phyloP scores from a whole-genome alignment of 2,797 vertebrate species.

The Megalops cyprinoides region DNA sequence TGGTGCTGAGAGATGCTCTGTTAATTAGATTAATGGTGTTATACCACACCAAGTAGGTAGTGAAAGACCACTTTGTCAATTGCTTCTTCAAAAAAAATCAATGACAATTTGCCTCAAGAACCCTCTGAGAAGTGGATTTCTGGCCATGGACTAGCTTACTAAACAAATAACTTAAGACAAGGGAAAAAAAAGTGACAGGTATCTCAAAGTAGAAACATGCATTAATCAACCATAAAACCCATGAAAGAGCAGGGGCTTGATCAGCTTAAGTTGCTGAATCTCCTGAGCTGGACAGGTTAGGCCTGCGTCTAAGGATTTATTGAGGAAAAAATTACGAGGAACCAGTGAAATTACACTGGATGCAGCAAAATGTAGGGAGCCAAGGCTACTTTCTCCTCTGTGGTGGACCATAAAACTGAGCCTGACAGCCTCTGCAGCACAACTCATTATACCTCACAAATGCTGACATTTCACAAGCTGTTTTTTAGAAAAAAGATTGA shows the following conservation, averaged over 20 bases:
- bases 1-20: constrained; percentile 36
- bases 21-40: constrained; percentile 32
- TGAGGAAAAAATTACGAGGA: constrained; percentile 37
- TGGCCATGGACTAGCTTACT: constrained; percentile 51
- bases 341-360: neutral
- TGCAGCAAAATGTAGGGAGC: neutral
- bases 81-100: constrained; percentile 35
- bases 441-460: neutral
- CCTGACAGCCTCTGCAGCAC: neutral
- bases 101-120: constrained; percentile 36
- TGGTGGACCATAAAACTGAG: neutral
- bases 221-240: constrained; percentile 33
- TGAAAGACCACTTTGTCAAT: constrained; percentile 24
- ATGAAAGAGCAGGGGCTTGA: constrained; percentile 46
- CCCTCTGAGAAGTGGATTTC: constrained; percentile 27
- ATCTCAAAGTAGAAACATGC: neutral
- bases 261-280: constrained; percentile 54
- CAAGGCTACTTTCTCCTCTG: neutral
- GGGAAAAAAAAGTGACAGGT: neutral
- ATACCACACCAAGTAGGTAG: constrained; percentile 29
- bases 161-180: constrained; percentile 66
- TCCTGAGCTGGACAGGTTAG: too few species aligned
- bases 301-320: constrained; percentile 50
- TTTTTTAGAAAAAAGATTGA: neutral
- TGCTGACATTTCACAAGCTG: neutral